phyloP scores from a whole-genome alignment of 2,888 invertebrate genomes.

The Nematopogon swammerdamellus region DNA sequence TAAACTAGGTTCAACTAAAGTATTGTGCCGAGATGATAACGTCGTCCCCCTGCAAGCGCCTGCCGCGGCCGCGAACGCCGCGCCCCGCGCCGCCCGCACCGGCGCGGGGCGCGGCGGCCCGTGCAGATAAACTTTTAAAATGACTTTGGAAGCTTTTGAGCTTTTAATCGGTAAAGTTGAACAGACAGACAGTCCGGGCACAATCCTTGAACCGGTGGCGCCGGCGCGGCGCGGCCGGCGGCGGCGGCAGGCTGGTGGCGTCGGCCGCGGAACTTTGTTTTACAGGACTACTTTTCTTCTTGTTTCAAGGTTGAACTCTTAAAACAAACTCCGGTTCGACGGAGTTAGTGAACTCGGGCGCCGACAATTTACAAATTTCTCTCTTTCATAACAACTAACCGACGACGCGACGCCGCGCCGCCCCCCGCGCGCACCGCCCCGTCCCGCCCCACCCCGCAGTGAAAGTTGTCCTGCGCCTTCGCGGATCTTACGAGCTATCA shows the following conservation, averaged over 20 bases:
- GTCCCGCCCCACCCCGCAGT: slow-evolving; percentile 26
- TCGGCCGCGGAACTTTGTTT: slow-evolving; percentile 60
- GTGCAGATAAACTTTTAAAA: slow-evolving; percentile 60
- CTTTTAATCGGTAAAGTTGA: slow-evolving; percentile 61
- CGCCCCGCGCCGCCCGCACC: slow-evolving; percentile 24
- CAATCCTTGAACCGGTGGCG: slow-evolving; percentile 60
- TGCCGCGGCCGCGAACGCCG: slow-evolving; percentile 26
- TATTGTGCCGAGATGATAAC: slow-evolving; percentile 47
- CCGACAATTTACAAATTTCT: slow-evolving; percentile 61
- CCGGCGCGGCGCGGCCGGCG: too few species aligned
- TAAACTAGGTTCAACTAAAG: slow-evolving; percentile 53
- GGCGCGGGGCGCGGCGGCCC: slow-evolving; percentile 30
- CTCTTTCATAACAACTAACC: slow-evolving; percentile 61
- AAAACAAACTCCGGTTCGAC: slow-evolving; percentile 59
- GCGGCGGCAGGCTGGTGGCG: too few species aligned
- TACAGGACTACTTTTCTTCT: slow-evolving; percentile 61
- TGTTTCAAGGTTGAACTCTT: slow-evolving; percentile 61
- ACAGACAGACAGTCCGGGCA: slow-evolving; percentile 59
- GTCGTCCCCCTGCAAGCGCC: slow-evolving; percentile 17
- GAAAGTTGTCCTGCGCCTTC: slow-evolving; percentile 51
- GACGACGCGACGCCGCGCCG: slow-evolving; percentile 10
- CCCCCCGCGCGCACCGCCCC: too few species aligned
- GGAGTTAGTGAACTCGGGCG: slow-evolving; percentile 59
- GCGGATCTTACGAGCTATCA: slow-evolving; percentile 51
- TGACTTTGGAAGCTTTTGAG: slow-evolving; percentile 61